Evolutionary conservation across 2,888 invertebrate species (phyloP).

Genomic region (Alloplasta piceator): DNA sequence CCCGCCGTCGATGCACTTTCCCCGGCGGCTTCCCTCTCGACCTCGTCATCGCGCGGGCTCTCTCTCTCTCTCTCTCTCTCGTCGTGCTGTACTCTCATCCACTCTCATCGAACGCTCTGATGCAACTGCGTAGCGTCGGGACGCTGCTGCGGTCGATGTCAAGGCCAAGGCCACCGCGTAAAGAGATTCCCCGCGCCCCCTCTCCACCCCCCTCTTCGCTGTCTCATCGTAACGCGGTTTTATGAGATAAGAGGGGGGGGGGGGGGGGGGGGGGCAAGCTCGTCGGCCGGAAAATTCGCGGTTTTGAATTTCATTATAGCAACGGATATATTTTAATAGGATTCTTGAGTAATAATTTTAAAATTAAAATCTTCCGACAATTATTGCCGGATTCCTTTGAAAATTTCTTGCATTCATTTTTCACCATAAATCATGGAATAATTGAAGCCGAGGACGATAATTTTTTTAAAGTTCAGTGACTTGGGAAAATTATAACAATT

Average conservation of each 20-base stretch:
- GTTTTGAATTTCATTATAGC: constrained; percentile 44
- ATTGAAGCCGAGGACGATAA: too few relatives aligned
- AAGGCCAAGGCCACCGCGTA: constrained; percentile 78
- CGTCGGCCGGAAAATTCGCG: constrained; percentile 58
- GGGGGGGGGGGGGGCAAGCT: constrained; percentile 11
- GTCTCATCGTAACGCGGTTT: constrained; percentile 57
- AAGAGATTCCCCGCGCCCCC: constrained; percentile 46
- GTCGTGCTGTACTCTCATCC: constrained; percentile 43
- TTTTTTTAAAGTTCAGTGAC: too few relatives aligned
- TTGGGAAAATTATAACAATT: too few relatives aligned
- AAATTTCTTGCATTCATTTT: too few relatives aligned
- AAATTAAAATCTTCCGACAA: too few relatives aligned
- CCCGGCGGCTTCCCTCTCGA: constrained; percentile 45
- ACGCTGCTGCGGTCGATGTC: constrained; percentile 80
- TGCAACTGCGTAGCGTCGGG: constrained; percentile 82
- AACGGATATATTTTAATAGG: background rate
- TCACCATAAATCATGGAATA: too few relatives aligned
- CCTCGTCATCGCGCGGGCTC: constrained; percentile 29
- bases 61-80: too few relatives aligned
- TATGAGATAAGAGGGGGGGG: constrained; percentile 61
- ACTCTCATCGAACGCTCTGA: constrained; percentile 77
- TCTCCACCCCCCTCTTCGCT: constrained; percentile 31
- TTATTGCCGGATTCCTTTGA: too few relatives aligned
- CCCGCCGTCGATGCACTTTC: constrained; percentile 57
- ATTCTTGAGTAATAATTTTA: too few relatives aligned